These are phyloP conservation scores for Anhinga anhinga DNA, from an alignment of 2,113 vertebrate genomes.

Conservation along the genomic window DNA sequence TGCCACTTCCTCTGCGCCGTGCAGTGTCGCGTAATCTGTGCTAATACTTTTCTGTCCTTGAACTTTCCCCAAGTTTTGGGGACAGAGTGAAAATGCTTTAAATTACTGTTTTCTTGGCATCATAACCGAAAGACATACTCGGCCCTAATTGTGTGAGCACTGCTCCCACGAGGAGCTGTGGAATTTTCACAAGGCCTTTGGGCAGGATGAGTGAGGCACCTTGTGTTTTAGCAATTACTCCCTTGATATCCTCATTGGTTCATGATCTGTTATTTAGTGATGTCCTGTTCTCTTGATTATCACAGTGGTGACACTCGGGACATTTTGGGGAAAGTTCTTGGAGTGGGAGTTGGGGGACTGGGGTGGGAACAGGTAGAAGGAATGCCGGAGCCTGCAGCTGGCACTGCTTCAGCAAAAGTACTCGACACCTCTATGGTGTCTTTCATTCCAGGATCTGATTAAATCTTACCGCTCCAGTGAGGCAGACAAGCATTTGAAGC, in stretches of 20 bases:
- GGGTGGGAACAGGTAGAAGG: neutral
- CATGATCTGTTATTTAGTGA: neutral
- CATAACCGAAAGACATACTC: neutral
- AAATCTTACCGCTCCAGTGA: neutral
- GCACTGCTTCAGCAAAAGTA: neutral
- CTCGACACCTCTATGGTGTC: neutral
- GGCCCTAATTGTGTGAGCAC: neutral
- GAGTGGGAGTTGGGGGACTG: neutral
- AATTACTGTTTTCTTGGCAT: neutral
- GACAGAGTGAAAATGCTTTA: neutral
- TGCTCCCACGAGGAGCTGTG: neutral
- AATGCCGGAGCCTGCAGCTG: neutral
- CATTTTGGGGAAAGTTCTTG: neutral
- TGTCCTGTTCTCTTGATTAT: neutral
- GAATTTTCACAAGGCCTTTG: neutral
- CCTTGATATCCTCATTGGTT: neutral
- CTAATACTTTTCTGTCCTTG: neutral
- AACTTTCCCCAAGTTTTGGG: neutral
- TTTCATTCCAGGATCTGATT: slow-evolving; percentile 50
- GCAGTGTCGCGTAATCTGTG: neutral
- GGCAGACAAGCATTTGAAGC: slow-evolving; percentile 3
- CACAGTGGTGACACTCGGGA: neutral
- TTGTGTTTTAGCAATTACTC: neutral
- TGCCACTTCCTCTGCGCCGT: neutral
- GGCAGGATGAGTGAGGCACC: neutral